Percentiles rank a stretch among this genome's conserved stretches.
Evolutionary conservation across 2,113 vertebrate species (phyloP).

Genomic region (Naja naja): DNA sequence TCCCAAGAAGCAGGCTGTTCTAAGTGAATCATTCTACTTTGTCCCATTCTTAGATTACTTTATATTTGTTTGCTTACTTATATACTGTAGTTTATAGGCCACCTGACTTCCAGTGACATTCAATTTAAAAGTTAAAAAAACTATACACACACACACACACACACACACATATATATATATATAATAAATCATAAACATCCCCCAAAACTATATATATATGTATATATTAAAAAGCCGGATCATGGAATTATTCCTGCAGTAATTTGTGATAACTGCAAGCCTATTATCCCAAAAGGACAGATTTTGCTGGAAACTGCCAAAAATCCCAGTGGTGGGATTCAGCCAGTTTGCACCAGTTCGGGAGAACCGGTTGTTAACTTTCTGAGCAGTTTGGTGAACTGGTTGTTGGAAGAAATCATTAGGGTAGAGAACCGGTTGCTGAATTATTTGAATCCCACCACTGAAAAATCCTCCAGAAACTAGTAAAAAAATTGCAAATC

Average conservation of each 20-base stretch:
- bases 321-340: not conserved
- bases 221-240: not conserved
- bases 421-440: too few species aligned
- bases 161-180: too few species aligned
- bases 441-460: too few species aligned
- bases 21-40: not conserved
- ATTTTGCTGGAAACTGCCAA: not conserved
- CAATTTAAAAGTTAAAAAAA: not conserved
- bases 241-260: not conserved
- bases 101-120: not conserved
- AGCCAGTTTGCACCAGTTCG: too few species aligned
- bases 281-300: not conserved
- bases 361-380: too few species aligned
- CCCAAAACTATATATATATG: not conserved
- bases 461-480: not conserved
- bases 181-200: not conserved
- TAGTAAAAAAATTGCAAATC: not conserved
- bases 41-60: not conserved
- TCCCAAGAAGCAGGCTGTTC: not conserved
- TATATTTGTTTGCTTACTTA: not conserved
- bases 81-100: not conserved
- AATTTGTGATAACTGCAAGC: not conserved
- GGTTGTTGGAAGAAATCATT: too few species aligned
- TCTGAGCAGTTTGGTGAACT: too few species aligned
- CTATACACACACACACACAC: too few species aligned